Evolutionary conservation across 2,797 vertebrate species (phyloP).

Genomic region (Thripadectes ignobilis): DNA sequence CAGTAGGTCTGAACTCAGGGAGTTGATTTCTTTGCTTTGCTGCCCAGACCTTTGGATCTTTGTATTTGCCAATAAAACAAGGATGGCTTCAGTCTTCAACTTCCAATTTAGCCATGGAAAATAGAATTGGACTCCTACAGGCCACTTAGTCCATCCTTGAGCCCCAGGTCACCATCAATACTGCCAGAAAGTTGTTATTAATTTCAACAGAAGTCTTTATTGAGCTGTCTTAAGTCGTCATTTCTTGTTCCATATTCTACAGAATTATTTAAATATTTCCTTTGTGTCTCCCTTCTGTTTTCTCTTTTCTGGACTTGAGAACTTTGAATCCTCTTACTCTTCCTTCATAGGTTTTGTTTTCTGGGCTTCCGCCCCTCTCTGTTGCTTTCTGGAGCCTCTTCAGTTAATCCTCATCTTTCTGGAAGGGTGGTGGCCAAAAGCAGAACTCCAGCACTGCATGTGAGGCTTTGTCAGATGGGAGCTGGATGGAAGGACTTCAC

Average conservation of each 20-base stretch:
- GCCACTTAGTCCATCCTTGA: background rate
- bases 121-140: background rate
- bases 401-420: background rate
- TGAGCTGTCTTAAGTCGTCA: background rate
- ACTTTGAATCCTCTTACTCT: background rate
- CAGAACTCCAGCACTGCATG: background rate
- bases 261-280: background rate
- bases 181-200: background rate
- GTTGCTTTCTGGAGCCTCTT: background rate
- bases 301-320: background rate
- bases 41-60: background rate
- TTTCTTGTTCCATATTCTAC: background rate
- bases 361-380: background rate
- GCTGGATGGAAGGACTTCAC: background rate
- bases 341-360: background rate
- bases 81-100: background rate
- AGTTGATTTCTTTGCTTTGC: background rate
- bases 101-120: background rate
- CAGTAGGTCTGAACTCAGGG: background rate
- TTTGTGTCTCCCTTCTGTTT: background rate
- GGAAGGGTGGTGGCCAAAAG: background rate
- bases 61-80: background rate
- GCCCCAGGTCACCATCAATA: background rate
- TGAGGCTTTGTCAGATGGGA: background rate
- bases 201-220: background rate